Conservation (phyloP, 2,888 invertebrate genomes). For the Dichetophora obliterata region DNA sequence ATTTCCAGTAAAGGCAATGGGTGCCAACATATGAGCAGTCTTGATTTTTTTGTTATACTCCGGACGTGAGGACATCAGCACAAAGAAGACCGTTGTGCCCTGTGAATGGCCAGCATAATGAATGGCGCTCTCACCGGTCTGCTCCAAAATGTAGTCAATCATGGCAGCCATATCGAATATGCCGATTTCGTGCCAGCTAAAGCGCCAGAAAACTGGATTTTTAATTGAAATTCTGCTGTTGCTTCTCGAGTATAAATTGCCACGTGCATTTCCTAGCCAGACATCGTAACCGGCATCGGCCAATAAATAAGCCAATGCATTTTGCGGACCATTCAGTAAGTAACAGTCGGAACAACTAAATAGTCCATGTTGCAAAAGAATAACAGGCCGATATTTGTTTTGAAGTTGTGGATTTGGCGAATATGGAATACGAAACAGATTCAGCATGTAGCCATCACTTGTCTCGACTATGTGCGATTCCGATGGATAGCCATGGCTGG, state of each 20-base stretch:
- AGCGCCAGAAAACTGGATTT: conserved; percentile 52
- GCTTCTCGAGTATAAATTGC: conserved; percentile 53
- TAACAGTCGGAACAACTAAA: conserved; percentile 50
- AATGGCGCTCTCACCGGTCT: conserved; percentile 43
- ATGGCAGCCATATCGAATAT: conserved; percentile 69
- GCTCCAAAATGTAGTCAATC: conserved; percentile 53
- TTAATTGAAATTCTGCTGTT: conserved; percentile 48
- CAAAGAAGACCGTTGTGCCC: conserved; percentile 52
- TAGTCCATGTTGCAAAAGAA: conserved; percentile 71
- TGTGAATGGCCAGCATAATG: conserved; percentile 59
- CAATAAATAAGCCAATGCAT: conserved; percentile 47
- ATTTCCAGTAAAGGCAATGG: conserved; percentile 69
- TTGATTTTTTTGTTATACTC: conserved; percentile 53
- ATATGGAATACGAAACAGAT: conserved; percentile 51
- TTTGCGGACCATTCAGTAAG: conserved; percentile 45
- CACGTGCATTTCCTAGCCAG: conserved; percentile 58
- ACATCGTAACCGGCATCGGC: conserved; percentile 58
- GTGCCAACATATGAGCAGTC: conserved; percentile 54
- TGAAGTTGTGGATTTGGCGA: conserved; percentile 40
- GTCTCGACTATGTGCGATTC: conserved; percentile 48
- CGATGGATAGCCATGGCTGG: conserved; percentile 4
- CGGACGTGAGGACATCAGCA: conserved; percentile 46
- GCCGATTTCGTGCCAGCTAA: conserved; percentile 90
- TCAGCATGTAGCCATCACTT: conserved; percentile 47
- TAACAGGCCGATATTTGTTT: conserved; percentile 36